Evolutionary conservation across 2,113 vertebrate species (phyloP).

Genomic region (Globicephala melas): DNA sequence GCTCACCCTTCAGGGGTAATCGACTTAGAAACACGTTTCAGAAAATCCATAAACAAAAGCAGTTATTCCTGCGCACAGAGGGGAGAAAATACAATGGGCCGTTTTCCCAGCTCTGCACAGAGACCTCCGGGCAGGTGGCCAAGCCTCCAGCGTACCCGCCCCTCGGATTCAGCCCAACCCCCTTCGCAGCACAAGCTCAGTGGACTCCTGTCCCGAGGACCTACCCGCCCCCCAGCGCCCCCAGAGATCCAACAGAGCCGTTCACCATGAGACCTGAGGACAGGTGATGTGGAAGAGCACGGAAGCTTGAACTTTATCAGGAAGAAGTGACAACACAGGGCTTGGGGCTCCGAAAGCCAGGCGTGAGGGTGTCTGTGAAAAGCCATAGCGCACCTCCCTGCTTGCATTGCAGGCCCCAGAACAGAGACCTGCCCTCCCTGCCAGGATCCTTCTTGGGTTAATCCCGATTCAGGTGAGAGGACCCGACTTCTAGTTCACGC

Average conservation of each 20-base stretch:
- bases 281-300: background rate
- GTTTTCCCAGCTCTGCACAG: background rate
- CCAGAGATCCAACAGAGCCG: background rate
- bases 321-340: background rate
- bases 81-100: accelerated
- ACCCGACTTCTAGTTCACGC: too few relatives aligned
- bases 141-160: accelerated
- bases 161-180: background rate
- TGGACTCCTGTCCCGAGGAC: background rate
- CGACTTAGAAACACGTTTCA: background rate
- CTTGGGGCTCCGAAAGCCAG: background rate
- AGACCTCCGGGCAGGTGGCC: background rate
- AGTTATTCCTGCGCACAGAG: background rate
- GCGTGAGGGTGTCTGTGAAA: too few relatives aligned
- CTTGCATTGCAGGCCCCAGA: background rate
- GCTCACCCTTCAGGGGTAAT: background rate
- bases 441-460: background rate
- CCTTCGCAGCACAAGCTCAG: background rate
- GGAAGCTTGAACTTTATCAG: background rate
- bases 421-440: background rate
- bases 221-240: background rate
- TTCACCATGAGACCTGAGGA: background rate
- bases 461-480: background rate
- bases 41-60: background rate
- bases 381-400: background rate